These are phyloP conservation scores for Hystrix brachyura DNA, from an alignment of 2,113 vertebrate species.

Conservation along the genomic window DNA sequence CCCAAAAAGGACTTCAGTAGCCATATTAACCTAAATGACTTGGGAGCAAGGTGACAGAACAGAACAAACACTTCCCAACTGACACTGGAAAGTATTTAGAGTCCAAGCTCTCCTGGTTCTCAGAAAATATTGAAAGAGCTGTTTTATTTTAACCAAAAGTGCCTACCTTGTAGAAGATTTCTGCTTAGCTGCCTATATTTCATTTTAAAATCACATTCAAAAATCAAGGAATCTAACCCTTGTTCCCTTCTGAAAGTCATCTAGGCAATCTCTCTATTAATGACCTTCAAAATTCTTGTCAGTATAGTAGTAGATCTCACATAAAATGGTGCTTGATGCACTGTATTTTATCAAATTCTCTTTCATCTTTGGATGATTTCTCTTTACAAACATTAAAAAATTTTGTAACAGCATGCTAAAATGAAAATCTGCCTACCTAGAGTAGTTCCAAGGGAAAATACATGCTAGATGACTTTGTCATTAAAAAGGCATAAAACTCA, in stretches of 20 bases:
- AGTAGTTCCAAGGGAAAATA: conserved; percentile 62
- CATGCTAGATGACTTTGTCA: conserved; percentile 71
- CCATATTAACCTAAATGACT: neutral
- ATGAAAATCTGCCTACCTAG: conserved; percentile 70
- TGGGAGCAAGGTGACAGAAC: neutral
- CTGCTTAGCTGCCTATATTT: neutral
- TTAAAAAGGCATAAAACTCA: conserved; percentile 76
- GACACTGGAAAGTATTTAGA: neutral
- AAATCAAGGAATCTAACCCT: conserved; percentile 25
- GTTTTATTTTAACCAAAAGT: neutral
- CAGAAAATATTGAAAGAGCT: neutral
- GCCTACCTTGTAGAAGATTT: neutral
- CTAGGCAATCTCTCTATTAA: conserved; percentile 23
- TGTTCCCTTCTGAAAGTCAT: conserved; percentile 41
- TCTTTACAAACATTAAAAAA: conserved; percentile 72
- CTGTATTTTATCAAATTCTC: conserved; percentile 59
- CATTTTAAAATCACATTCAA: conserved; percentile 40
- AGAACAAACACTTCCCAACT: neutral
- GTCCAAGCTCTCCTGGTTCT: neutral
- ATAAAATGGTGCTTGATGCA: neutral
- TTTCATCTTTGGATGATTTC: conserved; percentile 67
- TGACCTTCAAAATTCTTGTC: conserved; percentile 12
- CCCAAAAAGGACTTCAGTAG: neutral
- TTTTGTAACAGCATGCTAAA: conserved; percentile 54
- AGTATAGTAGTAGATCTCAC: neutral